Percentiles rank a stretch among this genome's conserved stretches.
Conservation (phyloP, 2,888 invertebrate species). For the Dusona sp. region DNA sequence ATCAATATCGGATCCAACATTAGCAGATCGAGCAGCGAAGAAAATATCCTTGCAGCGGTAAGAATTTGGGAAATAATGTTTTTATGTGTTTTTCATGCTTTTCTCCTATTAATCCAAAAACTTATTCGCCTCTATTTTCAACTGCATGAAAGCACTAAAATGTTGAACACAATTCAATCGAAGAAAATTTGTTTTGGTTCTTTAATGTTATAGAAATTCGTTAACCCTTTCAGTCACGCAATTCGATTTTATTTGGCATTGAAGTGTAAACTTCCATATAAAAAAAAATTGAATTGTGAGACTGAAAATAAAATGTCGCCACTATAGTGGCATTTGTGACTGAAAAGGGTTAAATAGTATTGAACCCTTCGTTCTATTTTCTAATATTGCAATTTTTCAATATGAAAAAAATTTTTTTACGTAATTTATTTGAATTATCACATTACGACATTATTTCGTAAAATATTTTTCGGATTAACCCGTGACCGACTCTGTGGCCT, state of each 20-base stretch:
- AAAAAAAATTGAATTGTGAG: no score
- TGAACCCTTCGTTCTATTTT: not conserved
- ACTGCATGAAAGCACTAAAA: not conserved
- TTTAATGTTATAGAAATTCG: not conserved
- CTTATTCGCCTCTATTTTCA: not conserved
- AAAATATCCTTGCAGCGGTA: conserved; percentile 81
- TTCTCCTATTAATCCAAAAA: not conserved
- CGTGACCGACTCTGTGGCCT: no score
- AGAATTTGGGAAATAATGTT: conserved; percentile 65
- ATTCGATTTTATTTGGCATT: no score
- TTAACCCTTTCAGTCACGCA: no score
- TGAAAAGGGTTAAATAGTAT: no score
- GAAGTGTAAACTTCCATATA: no score
- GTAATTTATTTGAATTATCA: not conserved
- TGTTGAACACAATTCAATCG: not conserved
- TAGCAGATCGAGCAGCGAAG: conserved; percentile 82
- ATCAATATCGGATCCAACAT: conserved; percentile 81
- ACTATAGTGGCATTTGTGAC: no score
- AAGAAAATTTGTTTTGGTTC: not conserved
- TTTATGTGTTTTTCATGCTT: not conserved
- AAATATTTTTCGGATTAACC: no score
- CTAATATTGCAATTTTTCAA: not conserved
- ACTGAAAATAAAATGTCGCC: no score
- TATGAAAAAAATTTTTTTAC: not conserved
- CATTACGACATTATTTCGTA: no score